phyloP scores from a whole-genome alignment of 2,888 invertebrate genomes.

The Ceramica pisi region DNA sequence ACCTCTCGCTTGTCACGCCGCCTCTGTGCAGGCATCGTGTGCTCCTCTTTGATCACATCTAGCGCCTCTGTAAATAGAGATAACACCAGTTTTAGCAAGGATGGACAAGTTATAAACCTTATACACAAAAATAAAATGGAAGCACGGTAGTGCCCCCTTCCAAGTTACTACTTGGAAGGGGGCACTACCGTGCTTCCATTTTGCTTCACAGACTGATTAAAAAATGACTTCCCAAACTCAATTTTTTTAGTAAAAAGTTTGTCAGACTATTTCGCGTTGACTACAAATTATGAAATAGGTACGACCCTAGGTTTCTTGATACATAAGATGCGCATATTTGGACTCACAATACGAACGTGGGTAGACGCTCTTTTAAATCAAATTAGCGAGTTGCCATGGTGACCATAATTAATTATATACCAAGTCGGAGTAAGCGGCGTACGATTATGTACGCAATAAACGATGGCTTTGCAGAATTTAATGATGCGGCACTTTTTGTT shows the following conservation, averaged over 20 bases:
- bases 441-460: constrained; percentile 38
- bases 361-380: constrained; percentile 45
- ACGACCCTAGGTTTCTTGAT: background rate
- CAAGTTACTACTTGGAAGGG: background rate
- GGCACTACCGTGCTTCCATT: background rate
- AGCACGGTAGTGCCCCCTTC: no score
- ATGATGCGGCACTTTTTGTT: background rate
- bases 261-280: no score
- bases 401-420: constrained; percentile 24
- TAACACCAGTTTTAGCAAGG: background rate
- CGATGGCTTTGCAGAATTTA: constrained; percentile 3
- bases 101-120: background rate
- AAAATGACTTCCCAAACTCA: no score
- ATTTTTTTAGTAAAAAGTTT: no score
- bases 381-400: constrained; percentile 34
- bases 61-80: constrained; percentile 89
- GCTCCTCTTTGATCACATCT: constrained; percentile 90
- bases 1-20: constrained; percentile 89
- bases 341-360: constrained; percentile 5
- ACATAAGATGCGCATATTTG: background rate
- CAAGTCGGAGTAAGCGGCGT: constrained; percentile 1
- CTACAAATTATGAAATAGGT: background rate
- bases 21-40: constrained; percentile 88
- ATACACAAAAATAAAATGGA: no score
- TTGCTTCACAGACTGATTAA: no score